A percentile compares a stretch with the other conserved stretches of the same genome.
phyloP scores from a whole-genome alignment of 2,797 vertebrate species.

The Poeciliopsis turneri region DNA sequence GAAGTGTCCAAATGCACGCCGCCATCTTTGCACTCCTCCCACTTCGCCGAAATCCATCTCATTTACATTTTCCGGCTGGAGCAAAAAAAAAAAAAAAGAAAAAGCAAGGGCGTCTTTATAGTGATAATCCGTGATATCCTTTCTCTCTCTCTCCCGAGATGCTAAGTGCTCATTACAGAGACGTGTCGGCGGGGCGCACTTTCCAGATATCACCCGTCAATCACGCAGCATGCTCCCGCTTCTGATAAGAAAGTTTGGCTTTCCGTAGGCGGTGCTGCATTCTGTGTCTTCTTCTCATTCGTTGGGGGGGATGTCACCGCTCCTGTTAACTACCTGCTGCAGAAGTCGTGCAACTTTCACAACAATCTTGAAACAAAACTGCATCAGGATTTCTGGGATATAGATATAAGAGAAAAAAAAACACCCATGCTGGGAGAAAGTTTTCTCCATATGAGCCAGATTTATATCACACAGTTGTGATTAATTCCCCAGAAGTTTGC shows the following conservation, averaged over 20 bases:
- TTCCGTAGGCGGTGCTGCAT: conserved; percentile 32
- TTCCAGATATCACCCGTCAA: conserved; percentile 46
- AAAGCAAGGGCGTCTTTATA: conserved; percentile 35
- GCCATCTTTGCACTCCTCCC: conserved; percentile 38
- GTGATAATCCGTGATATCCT: conserved; percentile 31
- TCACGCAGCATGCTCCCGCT: conserved; percentile 20
- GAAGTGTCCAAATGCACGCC: conserved; percentile 29
- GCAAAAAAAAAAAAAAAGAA: neutral
- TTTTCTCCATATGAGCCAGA: conserved; percentile 20
- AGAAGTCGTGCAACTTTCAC: conserved; percentile 20
- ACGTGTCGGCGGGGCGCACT: conserved; percentile 24
- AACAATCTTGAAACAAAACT: conserved; percentile 27
- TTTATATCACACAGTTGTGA: conserved; percentile 18
- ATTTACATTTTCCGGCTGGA: conserved; percentile 38
- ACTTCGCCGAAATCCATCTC: conserved; percentile 34
- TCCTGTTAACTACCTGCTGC: conserved; percentile 29
- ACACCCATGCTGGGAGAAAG: neutral
- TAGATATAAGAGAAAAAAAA: neutral
- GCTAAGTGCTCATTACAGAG: conserved; percentile 50
- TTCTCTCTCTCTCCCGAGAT: conserved; percentile 10
- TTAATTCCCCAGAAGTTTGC: conserved; percentile 18
- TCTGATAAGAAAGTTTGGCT: conserved; percentile 41
- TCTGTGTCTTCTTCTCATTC: conserved; percentile 27
- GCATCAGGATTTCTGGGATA: neutral
- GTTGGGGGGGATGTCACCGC: conserved; percentile 23